Percentiles rank a stretch among this genome's conserved stretches.
Conservation (phyloP, 2,888 invertebrate species). For the Drosophila quasianomalipes region DNA sequence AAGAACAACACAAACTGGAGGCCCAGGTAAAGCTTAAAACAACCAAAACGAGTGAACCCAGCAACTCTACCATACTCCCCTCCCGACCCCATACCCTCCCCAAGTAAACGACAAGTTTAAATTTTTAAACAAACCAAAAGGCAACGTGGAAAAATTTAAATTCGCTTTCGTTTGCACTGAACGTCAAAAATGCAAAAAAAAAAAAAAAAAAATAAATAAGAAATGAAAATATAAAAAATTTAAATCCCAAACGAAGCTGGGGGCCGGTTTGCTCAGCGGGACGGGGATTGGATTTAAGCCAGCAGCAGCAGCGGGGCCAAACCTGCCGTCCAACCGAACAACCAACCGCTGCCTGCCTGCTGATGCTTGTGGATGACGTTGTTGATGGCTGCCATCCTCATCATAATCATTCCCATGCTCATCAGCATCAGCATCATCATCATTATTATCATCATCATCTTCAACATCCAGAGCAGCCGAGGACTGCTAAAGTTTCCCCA, state of each 20-base stretch:
- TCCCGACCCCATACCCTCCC: background rate
- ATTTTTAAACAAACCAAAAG: constrained; percentile 73
- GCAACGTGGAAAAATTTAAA: constrained; percentile 74
- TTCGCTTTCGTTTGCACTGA: constrained; percentile 76
- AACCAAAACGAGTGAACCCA: constrained; percentile 35
- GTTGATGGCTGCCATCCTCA: constrained; percentile 81
- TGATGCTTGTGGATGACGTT: constrained; percentile 63
- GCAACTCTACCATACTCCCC: background rate
- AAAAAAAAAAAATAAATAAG: constrained; percentile 32
- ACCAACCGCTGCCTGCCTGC: constrained; percentile 40
- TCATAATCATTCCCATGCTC: constrained; percentile 60
- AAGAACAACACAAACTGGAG: constrained; percentile 43
- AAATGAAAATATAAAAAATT: constrained; percentile 59
- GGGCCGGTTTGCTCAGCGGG: constrained; percentile 40
- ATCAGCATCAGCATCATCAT: constrained; percentile 36
- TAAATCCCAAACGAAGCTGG: constrained; percentile 49
- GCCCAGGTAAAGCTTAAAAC: constrained; percentile 75
- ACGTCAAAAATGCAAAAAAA: constrained; percentile 26
- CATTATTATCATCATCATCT: constrained; percentile 45
- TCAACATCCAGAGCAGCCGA: constrained; percentile 30
- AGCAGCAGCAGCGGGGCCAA: constrained; percentile 48
- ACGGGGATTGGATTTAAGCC: constrained; percentile 67
- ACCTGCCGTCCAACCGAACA: constrained; percentile 50
- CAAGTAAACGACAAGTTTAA: constrained; percentile 72
- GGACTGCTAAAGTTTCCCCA: constrained; percentile 82